Base-by-base conservation (phyloP, 2,888 invertebrate genomes). In the Pseudococcus longispinus region DNA sequence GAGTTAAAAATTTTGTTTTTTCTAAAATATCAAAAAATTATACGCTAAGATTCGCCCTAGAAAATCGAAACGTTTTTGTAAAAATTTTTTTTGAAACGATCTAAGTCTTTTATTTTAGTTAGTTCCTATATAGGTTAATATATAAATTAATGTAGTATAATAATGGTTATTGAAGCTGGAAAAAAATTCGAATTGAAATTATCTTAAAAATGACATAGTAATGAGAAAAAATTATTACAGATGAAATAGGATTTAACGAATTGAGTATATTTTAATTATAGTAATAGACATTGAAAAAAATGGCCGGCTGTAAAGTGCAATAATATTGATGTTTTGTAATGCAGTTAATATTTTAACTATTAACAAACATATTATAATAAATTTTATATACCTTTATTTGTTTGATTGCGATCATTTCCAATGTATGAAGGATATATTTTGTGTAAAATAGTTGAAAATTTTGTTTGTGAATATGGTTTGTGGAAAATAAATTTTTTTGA, bases 271-370 rank as follows among this genome's bases (percentile, higher is more conserved):
- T 60, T 44, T 37, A 70, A 85, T 65, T 44, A 70, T 80, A 60
- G 32, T 74, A 80, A 84, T 84, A 84, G 55, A 42, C 29, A 55
- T 55, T 84, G 6, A 11, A 60, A 51, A 51, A 84, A 84, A 51
- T 86, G 86, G 86, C 86, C 86, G 86, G 86, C 74, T 77, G 77
- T 86, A 32, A 86, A 74, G 86, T 86, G 86, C 86, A 86, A 86
- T 86, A 86, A 86, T 74, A 55, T 32, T 51, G 65, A 60, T 65
- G 65, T 51, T 83, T 80, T 83, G 55, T 83, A 55, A 83, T 51
- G 51, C 83, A 83, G 51, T 46, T 83, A 83, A 83, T 32, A 55
- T 83, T 83, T 29, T 55, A 83, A 83, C 20, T 37, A 80, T 80
- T 80, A 80, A 80, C 77, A 80, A 80, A 80, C 42, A 80, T 80